These are phyloP conservation scores for Perithous albicinctus DNA, from an alignment of 2,888 invertebrate genomes.

Conservation along the genomic window DNA sequence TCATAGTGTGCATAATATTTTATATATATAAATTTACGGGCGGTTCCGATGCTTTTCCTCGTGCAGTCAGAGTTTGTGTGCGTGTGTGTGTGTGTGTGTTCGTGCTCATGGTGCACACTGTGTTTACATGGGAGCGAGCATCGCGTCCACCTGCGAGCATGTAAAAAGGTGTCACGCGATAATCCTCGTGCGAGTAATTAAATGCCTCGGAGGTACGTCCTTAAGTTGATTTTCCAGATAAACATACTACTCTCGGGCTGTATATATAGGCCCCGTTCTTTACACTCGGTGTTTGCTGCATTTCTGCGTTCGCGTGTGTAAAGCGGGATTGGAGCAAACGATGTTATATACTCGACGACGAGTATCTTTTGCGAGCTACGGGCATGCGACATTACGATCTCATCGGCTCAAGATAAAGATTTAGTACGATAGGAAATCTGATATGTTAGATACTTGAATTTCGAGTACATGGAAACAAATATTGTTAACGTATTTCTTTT, in stretches of 20 bases:
- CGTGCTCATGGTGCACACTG: constrained; percentile 24
- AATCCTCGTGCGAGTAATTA: constrained; percentile 70
- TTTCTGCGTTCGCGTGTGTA: constrained; percentile 29
- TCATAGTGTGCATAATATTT: constrained; percentile 47
- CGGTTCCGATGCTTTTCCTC: background rate
- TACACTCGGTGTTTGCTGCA: background rate
- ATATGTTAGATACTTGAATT: constrained; percentile 1
- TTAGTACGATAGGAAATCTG: constrained; percentile 10
- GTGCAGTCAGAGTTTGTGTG: background rate
- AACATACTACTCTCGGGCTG: constrained; percentile 49
- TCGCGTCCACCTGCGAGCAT: constrained; percentile 69
- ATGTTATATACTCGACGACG: constrained; percentile 35
- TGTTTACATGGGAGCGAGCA: constrained; percentile 51
- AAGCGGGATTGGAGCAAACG: constrained; percentile 32
- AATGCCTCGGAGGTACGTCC: constrained; percentile 72
- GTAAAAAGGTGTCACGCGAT: constrained; percentile 75
- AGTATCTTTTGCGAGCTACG: constrained; percentile 37
- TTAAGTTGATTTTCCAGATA: constrained; percentile 75
- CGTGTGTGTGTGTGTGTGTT: background rate
- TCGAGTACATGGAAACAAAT: constrained; percentile 4
- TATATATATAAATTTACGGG: constrained; percentile 23
- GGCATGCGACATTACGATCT: constrained; percentile 50
- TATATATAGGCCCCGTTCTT: constrained; percentile 49
- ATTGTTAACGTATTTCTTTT: background rate
- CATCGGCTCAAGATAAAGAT: constrained; percentile 43